Evolutionary conservation across 2,113 vertebrate species (phyloP).

Genomic region (Calyptommatus sinebrachiatus): DNA sequence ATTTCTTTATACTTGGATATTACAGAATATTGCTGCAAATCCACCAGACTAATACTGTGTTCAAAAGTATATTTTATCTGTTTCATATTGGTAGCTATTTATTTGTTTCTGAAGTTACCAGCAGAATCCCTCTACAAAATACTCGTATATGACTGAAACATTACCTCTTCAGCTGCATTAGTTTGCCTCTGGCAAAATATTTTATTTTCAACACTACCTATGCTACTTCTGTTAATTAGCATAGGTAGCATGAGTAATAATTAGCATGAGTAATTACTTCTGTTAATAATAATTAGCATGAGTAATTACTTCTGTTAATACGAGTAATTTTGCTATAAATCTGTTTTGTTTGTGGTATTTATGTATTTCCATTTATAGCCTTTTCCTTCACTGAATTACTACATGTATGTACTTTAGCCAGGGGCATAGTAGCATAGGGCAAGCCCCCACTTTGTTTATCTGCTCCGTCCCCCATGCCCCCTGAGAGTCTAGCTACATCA

Average conservation of each 20-base stretch:
- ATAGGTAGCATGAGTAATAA: too few species aligned
- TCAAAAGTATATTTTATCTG: not conserved
- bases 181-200: not conserved
- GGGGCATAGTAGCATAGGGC: too few species aligned
- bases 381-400: not conserved
- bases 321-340: not conserved
- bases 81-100: not conserved
- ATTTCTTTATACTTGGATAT: not conserved
- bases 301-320: too few species aligned
- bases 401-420: not conserved
- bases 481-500: too few species aligned
- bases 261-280: too few species aligned
- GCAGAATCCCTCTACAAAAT: constrained; percentile 10
- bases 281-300: too few species aligned
- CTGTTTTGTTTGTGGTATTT: not conserved
- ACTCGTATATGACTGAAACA: not conserved
- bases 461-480: too few species aligned
- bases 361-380: not conserved
- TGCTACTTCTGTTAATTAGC: too few species aligned
- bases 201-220: constrained; percentile 5
- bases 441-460: too few species aligned
- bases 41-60: not conserved
- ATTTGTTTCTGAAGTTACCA: constrained; percentile 13
- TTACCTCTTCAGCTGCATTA: not conserved
- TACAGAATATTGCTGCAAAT: not conserved